Evolutionary conservation across 2,888 invertebrate species (phyloP), one percentile per base, ranked within the genome.

Genomic region (Cerastis leucographa): DNA sequence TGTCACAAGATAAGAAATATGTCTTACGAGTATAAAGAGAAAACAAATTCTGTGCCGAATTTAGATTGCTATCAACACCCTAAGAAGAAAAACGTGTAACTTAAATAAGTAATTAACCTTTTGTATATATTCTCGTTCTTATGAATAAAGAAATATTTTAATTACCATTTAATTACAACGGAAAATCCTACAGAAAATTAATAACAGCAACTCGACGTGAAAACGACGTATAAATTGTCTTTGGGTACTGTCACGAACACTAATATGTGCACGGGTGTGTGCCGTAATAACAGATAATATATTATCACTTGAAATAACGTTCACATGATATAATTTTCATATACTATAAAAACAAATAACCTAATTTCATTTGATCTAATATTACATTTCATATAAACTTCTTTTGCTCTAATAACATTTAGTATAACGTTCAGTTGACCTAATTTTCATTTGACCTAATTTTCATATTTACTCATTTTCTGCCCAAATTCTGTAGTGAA

Each of bases 91-190:
- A 19, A 29, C 25, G 1, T 59, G 17, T 19, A 44, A 62, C 61
- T 14, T 62, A 22, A 62, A 12, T 35, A 40, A 40, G 12, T 22
- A 62, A 40, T 12, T 40, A 22, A 22, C 40, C 12, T 40, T 12
- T 22, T 1, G 19, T 11, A 35, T 51, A 22, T 54, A 44, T 40
- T 44, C 14, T 56, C 42, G 0, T 22, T 56, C 14, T 62, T 46
- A 1, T 40, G 11, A 51, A 61, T n/a, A 62, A 54, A 75, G 8
- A 56, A 14, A 56, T 3, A 17, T 17, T 46, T 25, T 75, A 81
- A 76, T 82, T 51, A 82, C 12, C 70, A 56, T 70, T 62, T 68
- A 70, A 70, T 78, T 56, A 72, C 66, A 70, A 73, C 56, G 19
- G 51, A 77, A 78, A 35, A 62, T 69, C 40, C 35, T 2, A 19